Conservation (phyloP, 2,797 vertebrate species). For the Lagothrix lagotricha region DNA sequence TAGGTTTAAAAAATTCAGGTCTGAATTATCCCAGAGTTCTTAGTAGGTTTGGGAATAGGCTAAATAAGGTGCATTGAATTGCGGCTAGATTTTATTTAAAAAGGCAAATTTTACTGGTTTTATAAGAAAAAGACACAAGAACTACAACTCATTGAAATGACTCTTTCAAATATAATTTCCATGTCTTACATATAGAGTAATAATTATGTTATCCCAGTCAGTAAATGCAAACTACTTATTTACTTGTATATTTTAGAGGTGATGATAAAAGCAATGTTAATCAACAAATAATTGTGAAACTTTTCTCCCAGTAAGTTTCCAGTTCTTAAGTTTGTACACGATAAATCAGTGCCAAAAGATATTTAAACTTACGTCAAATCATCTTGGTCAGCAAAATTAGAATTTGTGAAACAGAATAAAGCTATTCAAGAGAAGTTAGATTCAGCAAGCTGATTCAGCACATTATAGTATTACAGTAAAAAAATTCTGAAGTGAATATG, state of each 20-base stretch:
- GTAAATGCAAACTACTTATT: background rate
- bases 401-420: constrained; percentile 42
- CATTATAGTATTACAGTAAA: background rate
- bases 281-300: background rate
- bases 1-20: background rate
- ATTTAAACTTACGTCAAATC: background rate
- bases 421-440: background rate
- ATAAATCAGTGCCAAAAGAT: constrained; percentile 10
- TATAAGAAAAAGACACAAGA: background rate
- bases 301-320: background rate
- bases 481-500: constrained; percentile 52
- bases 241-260: background rate
- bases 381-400: constrained; percentile 44
- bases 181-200: background rate
- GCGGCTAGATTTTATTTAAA: background rate
- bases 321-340: constrained; percentile 13
- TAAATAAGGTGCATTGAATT: background rate
- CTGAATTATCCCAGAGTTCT: background rate
- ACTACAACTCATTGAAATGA: background rate
- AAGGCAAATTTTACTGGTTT: background rate
- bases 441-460: constrained; percentile 55
- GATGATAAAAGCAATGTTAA: background rate
- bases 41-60: background rate
- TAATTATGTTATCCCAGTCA: background rate
- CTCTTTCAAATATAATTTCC: background rate